Evolutionary conservation across 2,113 vertebrate genomes (phyloP), one percentile per base, ranked within the genome.

Genomic region (Lipophrys pholis): DNA sequence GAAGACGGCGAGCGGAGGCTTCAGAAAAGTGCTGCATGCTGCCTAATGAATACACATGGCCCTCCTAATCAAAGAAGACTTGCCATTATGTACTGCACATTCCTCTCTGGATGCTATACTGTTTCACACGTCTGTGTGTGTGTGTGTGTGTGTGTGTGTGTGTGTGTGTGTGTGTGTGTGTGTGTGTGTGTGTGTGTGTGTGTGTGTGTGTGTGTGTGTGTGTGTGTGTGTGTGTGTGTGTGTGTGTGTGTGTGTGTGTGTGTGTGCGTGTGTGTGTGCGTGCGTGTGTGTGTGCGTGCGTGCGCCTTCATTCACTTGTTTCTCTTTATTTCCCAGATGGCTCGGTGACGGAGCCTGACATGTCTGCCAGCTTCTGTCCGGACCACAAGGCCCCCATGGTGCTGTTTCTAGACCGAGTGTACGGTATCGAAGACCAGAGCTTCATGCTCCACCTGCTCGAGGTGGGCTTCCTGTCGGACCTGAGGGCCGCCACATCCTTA

Each of bases 371-470:
- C 83, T 99, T 99, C 93, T 98, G 97, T 77, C 97, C 98, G 16
- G 98, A 99, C 80, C 98, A 99, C 92, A 99, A 99, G 87, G 96
- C 96, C 53, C 95, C 98, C 58, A 99, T 99, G 96, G 98, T 99
- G 83, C 94, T 99, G 64, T 99, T 99, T 87, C 87, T 99, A 92
- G 98, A 99, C 83, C 94, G 98, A 41, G 98, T 99, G 11, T 99
- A 99, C 54, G 97, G 98, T 55, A 95, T 99, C 57, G 96, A 98
- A 90, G 96, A 97, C 90, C 98, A 99, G 91, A 94, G 92, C 71
- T 98, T 99, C 60, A 93, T 99, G 48, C 95, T 99, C 57, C 97
- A 99, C 76, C 91, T 99, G 46, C 81, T 99, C 5, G 97, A 99
- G 90, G 96, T 99, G 85, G 98, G 97, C 69, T 99, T 99, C 91